A percentile compares a stretch with the other conserved stretches of the same genome.
Evolutionary conservation across 2,888 invertebrate species (phyloP).

Genomic region (Hydrotaea cyrtoneurina): DNA sequence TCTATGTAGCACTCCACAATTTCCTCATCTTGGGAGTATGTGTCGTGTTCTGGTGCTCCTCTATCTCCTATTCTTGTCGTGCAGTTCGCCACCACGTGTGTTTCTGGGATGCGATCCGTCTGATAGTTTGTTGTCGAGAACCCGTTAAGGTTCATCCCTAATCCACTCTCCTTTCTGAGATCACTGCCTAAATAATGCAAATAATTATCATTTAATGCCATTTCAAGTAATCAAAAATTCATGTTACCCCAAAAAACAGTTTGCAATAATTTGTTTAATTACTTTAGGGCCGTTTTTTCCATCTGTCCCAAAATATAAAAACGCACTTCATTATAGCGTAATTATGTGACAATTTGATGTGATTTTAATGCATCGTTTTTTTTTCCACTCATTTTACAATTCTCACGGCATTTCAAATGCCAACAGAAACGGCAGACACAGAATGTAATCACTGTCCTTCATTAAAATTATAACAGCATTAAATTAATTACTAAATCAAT

Average conservation of each 20-base stretch:
- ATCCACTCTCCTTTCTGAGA: too few relatives aligned
- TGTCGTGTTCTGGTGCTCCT: too few relatives aligned
- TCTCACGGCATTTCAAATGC: neutral
- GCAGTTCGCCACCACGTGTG: too few relatives aligned
- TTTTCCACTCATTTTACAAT: slow-evolving; percentile 8
- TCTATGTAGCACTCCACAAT: too few relatives aligned
- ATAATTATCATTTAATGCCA: slow-evolving; percentile 5
- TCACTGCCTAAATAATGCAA: slow-evolving; percentile 6
- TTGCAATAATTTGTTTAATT: slow-evolving; percentile 32
- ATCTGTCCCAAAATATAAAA: neutral
- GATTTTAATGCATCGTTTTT: slow-evolving; percentile 65
- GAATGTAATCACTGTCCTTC: slow-evolving; percentile 35
- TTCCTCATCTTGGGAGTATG: too few relatives aligned
- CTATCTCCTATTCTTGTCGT: too few relatives aligned
- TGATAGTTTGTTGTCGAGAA: too few relatives aligned
- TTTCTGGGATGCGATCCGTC: too few relatives aligned
- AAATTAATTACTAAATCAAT: slow-evolving; percentile 65
- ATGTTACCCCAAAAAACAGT: slow-evolving; percentile 31
- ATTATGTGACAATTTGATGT: slow-evolving; percentile 78
- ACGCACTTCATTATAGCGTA: slow-evolving; percentile 63
- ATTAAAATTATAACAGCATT: slow-evolving; percentile 44
- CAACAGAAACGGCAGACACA: neutral
- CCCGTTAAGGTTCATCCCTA: too few relatives aligned
- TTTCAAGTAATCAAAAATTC: slow-evolving; percentile 18
- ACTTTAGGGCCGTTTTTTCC: neutral